Conservation (phyloP, 2,888 invertebrate species). For the Eurytoma californica region DNA sequence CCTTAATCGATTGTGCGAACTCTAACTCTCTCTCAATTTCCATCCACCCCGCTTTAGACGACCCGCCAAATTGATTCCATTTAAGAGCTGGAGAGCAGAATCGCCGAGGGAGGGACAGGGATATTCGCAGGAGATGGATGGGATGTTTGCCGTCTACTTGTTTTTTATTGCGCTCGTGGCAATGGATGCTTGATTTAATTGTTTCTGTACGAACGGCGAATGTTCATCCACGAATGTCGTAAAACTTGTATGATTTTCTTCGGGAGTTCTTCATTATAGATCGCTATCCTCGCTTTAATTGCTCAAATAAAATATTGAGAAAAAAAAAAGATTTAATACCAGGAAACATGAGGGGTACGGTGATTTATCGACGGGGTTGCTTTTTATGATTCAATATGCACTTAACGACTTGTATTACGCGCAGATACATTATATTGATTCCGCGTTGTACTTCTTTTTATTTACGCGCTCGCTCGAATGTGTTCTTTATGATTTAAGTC, state of each 20-base stretch:
- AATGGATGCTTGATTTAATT: slow-evolving; percentile 32
- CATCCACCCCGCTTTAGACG: not conserved
- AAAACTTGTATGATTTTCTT: slow-evolving; percentile 1
- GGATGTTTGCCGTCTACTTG: not conserved
- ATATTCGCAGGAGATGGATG: slow-evolving; percentile 1
- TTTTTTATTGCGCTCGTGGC: slow-evolving; percentile 21
- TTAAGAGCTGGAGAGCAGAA: slow-evolving; percentile 24
- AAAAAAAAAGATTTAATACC: slow-evolving; percentile 25
- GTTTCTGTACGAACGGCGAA: slow-evolving; percentile 4
- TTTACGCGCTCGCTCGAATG: not conserved
- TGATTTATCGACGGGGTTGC: slow-evolving; percentile 3
- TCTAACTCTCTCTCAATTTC: not conserved
- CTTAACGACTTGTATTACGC: slow-evolving; percentile 2
- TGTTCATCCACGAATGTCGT: not conserved
- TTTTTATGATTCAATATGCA: slow-evolving; percentile 19
- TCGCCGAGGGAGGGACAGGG: not conserved
- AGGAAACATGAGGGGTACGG: not conserved
- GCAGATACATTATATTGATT: slow-evolving; percentile 16
- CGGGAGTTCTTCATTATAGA: slow-evolving; percentile 17
- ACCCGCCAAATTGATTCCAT: slow-evolving; percentile 45
- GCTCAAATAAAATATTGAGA: slow-evolving; percentile 25
- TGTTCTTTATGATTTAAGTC: too few species aligned
- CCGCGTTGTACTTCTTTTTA: slow-evolving; percentile 18
- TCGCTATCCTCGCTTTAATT: slow-evolving; percentile 35
- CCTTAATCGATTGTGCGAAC: slow-evolving; percentile 16